Base-by-base conservation (phyloP, 1,140 invertebrate genomes). In the Macrobrachium rosenbergii region DNA sequence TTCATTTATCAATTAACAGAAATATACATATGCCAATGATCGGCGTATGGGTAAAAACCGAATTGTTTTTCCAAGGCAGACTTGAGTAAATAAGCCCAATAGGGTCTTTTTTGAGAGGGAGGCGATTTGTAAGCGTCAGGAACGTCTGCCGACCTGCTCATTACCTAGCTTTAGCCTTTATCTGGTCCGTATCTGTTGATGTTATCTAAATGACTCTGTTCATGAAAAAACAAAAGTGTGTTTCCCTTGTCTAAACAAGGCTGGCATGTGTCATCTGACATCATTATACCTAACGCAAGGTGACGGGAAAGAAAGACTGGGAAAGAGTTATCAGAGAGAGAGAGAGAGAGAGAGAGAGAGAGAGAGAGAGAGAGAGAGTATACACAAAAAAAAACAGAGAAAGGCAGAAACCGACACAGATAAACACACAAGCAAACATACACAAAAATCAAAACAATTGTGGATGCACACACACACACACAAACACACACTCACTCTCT, bases 211-310 rank as follows among this genome's bases (percentile, higher is more conserved):
- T 86, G 83, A 86, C 83, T 75, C 58, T 52, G 17, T 17, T 8
- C 62, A 78, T 69, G 67, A 82, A 82, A 82, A 59, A 21, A 23
- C 21, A 59, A 37, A 23, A 62, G 76, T 43, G 59, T 79, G 23
- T 78, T 86, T 86, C 37, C 45, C 83, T 64, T 79, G 76, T 79
- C 83, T 78, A 86, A 86, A 86, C 83, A 86, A 78, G 83, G 83
- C 28, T 79, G 83, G 75, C 83, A 45, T 86, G 83, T 86, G 83
- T 86, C 83, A 86, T 86, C 79, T 86, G 83, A 59, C 82, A 60
- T 83, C 52, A 75, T 58, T 72, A 67, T 72, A 75, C 43, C 62
- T 37, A 64, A 19, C 59, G 60, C 78, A 7, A 23, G 45, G 60
- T 69, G 79, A 28, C 21, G 82, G 28, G 69, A 60, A 69, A 28